Percentiles rank a stretch among this genome's conserved stretches.
Conservation (phyloP, 2,797 vertebrate species). For the Nyctibius grandis region DNA sequence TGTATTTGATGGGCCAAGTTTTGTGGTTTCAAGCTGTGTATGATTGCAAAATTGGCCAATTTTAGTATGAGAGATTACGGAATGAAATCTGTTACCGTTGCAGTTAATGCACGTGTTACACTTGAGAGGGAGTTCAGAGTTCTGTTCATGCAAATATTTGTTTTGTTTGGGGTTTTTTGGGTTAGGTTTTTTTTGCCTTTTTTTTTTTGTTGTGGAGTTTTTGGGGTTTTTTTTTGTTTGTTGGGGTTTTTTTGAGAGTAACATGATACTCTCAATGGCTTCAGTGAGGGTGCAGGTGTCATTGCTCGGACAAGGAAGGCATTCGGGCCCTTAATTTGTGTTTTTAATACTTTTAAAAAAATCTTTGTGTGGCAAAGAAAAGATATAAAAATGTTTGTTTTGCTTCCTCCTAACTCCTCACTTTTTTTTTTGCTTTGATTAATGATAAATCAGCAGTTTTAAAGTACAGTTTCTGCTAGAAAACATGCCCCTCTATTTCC, state of each 20-base stretch:
- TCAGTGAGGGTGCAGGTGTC: neutral
- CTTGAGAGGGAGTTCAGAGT: neutral
- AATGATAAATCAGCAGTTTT: neutral
- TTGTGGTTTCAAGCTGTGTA: accelerated
- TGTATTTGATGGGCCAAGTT: neutral
- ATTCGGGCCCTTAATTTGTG: neutral
- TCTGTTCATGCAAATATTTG: neutral
- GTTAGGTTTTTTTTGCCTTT: too few relatives aligned
- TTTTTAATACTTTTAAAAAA: neutral
- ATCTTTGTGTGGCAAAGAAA: neutral
- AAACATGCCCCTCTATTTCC: neutral
- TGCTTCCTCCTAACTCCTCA: neutral
- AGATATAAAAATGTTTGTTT: neutral
- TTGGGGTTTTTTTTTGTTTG: neutral
- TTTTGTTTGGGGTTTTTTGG: neutral
- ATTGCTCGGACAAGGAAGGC: neutral
- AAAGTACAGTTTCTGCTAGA: neutral
- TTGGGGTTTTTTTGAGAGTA: neutral
- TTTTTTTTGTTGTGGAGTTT: too few relatives aligned
- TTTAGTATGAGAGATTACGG: neutral
- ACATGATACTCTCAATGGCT: neutral
- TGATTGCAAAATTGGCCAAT: neutral
- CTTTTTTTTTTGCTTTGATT: neutral
- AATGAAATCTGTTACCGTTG: neutral
- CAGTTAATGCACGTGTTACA: neutral